Evolutionary conservation across 2,888 invertebrate species (phyloP), one percentile per base, ranked within the genome.

Genomic region (Phasia obesa): DNA sequence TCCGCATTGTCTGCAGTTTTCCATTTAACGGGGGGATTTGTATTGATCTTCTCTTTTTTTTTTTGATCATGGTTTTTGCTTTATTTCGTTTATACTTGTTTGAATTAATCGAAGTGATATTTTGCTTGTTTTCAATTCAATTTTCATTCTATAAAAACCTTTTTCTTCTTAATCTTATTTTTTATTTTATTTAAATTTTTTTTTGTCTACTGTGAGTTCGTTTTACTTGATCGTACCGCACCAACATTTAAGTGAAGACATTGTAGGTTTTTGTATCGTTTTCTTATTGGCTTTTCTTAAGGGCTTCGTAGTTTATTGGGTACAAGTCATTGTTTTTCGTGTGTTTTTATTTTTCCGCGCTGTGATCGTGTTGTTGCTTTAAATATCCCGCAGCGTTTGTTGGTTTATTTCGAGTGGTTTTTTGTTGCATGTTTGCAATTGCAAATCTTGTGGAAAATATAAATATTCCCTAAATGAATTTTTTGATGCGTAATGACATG

Each of bases 71-170:
- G 25, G 25, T 51, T 23, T 31, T 62, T 49, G 15, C 38, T n/a
- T 11, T 38, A 31, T 31, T 44, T 51, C 53, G 60, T 49, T 71
- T 62, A 55, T 73, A 62, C 38, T 90, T 90, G 90, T 88, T 89
- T 91, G 89, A 90, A 91, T 90, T 90, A 90, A 90, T 91, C 90
- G 90, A 90, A 91, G 90, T 90, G 91, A 90, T 90, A 90, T 90
- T 90, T 91, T 87, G 88, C 91, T 90, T 90, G 90, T 90, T 90
- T 89, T 88, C 87, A 90, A 91, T 90, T 91, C 90, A 91, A 91
- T 91, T 90, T 91, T 88, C 73, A 67, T 73, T 79, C 87, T 70
- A 86, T 84, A 81, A 81, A 85, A 80, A 69, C 70, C 51, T 70
- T 57, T 65, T 69, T 51, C 42, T 15, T 15, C 9, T 57, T 51